Conservation (phyloP, 2,888 invertebrate species). For the Polyommatus iphigenia region DNA sequence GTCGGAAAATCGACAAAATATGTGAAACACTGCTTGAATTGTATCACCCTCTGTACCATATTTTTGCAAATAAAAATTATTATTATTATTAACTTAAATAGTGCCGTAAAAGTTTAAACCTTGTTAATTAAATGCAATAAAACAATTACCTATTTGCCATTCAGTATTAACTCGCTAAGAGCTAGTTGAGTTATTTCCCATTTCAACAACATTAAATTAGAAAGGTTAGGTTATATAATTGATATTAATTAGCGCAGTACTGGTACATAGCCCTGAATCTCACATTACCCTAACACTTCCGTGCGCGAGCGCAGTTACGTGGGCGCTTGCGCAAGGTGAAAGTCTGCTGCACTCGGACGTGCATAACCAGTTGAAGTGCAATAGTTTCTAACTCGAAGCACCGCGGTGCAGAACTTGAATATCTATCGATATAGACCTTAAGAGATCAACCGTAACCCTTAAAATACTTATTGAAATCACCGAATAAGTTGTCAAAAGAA, state of each 20-base stretch:
- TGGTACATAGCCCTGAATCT: constrained; percentile 44
- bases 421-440: neutral
- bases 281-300: constrained; percentile 73
- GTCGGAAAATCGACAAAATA: too few relatives aligned
- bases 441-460: too few relatives aligned
- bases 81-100: too few relatives aligned
- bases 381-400: constrained; percentile 49
- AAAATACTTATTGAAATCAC: too few relatives aligned
- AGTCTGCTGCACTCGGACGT: constrained; percentile 73
- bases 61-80: too few relatives aligned
- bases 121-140: too few relatives aligned
- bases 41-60: too few relatives aligned
- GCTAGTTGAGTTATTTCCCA: neutral
- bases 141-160: neutral
- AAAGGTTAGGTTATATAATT: constrained; percentile 20
- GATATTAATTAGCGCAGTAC: constrained; percentile 29
- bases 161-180: neutral
- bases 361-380: constrained; percentile 63
- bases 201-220: neutral
- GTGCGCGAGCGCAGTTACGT: constrained; percentile 74
- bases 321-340: constrained; percentile 79
- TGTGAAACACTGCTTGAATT: too few relatives aligned
- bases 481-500: too few relatives aligned
- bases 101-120: too few relatives aligned
- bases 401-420: too few relatives aligned